phyloP scores from a whole-genome alignment of 2,113 vertebrate species.

The Rutilus rutilus region DNA sequence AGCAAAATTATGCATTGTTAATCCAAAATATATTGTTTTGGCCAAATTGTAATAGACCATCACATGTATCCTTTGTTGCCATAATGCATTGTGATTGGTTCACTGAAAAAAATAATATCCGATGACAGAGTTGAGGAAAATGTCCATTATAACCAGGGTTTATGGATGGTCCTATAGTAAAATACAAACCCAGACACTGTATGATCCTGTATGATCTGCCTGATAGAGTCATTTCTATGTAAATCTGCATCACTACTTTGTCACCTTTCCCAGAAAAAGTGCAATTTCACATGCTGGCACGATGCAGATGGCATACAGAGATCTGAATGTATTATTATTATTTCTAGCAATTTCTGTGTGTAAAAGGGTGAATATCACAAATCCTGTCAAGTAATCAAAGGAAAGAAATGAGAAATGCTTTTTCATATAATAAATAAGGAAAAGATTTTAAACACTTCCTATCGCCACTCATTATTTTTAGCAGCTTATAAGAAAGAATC shows the following conservation, averaged over 20 bases:
- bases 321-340: not conserved
- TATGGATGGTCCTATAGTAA: not conserved
- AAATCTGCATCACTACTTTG: not conserved
- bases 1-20: not conserved
- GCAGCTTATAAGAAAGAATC: not conserved
- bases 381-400: not conserved
- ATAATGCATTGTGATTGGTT: not conserved
- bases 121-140: not conserved
- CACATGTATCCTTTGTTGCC: not conserved
- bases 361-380: not conserved
- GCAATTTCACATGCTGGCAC: not conserved
- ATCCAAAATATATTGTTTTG: not conserved
- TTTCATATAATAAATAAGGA: not conserved
- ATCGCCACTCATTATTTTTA: not conserved
- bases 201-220: not conserved
- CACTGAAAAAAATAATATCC: not conserved
- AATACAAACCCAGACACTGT: not conserved
- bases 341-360: not conserved
- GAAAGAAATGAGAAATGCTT: not conserved
- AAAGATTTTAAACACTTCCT: not conserved
- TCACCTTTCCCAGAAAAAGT: constrained; percentile 18
- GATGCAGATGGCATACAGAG: not conserved
- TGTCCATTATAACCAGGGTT: not conserved
- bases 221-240: constrained; percentile 17
- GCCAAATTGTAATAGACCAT: not conserved